Base-by-base conservation (phyloP, 2,113 vertebrate genomes). In the Eolophus roseicapilla region DNA sequence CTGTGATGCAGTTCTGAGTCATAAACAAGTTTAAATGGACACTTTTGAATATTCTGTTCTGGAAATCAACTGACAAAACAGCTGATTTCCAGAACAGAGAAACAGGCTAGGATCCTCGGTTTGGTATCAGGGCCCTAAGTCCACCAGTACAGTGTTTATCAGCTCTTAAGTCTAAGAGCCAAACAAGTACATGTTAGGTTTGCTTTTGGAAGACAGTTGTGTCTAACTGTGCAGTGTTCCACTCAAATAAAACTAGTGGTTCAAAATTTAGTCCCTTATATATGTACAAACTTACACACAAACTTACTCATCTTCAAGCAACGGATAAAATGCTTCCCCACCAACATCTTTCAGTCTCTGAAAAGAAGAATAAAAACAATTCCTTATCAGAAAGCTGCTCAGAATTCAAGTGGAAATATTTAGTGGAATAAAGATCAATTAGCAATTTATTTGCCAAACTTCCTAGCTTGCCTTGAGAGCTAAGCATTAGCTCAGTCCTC, bases 221-320 rank as follows among this genome's bases (percentile, higher is more conserved):
- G 23, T 50, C 20, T 17, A 24, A 7, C 28, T 53, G 31, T 44
- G 53, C 49, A 92, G 10, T 9, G 24, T 65, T 33, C 18, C 37
- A 65, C 21, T 57, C 35, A 76, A 67, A 62, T 49, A 46, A 85
- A 91, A 77, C 20, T 28, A 73, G 0, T 47, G 52, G 49, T 13
- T 68, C 35, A 57, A 86, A 90, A 65, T 62, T 74, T 10, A 65
- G 44, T 47, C 19, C 1, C 2, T 57, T 39, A 12, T 7, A 69
- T 18, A 76, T 7, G 25, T 37, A 74, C 13, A 63, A 59, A 73
- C 37, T 77, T 62, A 82, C 1, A 87, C 37, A 88, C 19, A 80
- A 80, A 98, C 99, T 99, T 98, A 99, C 99, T 99, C 99, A 78
- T 99, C 99, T 97, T 99, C 99, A 91, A 99, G 98, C 78, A 99